phyloP scores from a whole-genome alignment of 2,888 invertebrate genomes.

The Agonopterix heracliana region DNA sequence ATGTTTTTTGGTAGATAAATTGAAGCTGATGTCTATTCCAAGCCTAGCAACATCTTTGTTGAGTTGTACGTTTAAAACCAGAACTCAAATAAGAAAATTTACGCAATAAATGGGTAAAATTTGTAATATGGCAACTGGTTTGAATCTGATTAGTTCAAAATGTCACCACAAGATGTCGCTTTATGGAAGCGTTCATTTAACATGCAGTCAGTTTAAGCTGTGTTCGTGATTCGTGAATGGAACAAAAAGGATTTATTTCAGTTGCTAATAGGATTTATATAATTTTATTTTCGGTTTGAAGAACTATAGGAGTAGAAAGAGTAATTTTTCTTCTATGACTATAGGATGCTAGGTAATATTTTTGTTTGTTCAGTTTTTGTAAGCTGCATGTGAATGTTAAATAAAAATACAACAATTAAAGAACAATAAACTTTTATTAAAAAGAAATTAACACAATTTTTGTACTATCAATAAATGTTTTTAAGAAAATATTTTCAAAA shows the following conservation, averaged over 20 bases:
- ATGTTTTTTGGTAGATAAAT: too few relatives aligned
- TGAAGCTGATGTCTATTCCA: too few relatives aligned
- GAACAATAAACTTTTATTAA: constrained; percentile 2
- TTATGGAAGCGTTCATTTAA: constrained; percentile 10
- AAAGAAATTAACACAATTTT: constrained; percentile 4
- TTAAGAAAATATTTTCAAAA: not conserved
- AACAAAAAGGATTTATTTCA: not conserved
- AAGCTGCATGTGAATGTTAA: too few relatives aligned
- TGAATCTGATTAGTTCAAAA: not conserved
- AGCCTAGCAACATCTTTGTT: too few relatives aligned
- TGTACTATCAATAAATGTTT: not conserved
- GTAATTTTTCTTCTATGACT: too few relatives aligned
- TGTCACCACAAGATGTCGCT: constrained; percentile 6
- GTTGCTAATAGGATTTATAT: too few relatives aligned
- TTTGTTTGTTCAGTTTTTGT: too few relatives aligned
- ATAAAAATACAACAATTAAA: constrained; percentile 1
- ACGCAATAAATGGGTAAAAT: not conserved
- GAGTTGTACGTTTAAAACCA: too few relatives aligned
- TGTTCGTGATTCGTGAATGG: not conserved
- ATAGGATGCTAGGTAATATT: too few relatives aligned
- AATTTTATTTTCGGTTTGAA: too few relatives aligned
- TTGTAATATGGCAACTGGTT: not conserved
- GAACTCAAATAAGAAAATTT: too few relatives aligned
- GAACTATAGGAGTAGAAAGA: too few relatives aligned
- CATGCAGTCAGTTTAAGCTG: constrained; percentile 1